phyloP scores from a whole-genome alignment of 1,140 invertebrate species.

The Cotesia glomerata region DNA sequence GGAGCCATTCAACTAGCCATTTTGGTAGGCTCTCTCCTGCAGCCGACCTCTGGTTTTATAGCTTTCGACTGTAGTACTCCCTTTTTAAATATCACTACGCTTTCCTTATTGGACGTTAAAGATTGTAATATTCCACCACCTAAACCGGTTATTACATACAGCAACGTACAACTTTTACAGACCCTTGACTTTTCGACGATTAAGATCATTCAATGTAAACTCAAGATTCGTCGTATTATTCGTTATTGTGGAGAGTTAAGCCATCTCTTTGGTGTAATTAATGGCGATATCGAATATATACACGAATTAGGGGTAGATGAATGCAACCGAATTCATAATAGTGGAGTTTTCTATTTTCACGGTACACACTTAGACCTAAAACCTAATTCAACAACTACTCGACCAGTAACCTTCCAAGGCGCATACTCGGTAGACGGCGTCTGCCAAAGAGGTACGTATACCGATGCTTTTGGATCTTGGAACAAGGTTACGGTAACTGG shows the following conservation, averaged over 20 bases:
- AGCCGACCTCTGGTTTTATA: neutral
- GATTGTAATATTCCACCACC: conserved; percentile 15
- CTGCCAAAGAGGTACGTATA: too few species aligned
- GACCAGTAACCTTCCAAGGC: too few species aligned
- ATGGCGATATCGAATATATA: too few species aligned
- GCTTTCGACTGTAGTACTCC: conserved; percentile 17
- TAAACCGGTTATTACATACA: neutral
- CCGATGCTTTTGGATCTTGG: too few species aligned
- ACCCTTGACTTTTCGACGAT: neutral
- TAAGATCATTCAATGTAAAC: conserved; percentile 14
- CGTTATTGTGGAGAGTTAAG: conserved; percentile 20
- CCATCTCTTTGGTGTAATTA: conserved; percentile 12
- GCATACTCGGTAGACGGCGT: too few species aligned
- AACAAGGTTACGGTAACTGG: too few species aligned
- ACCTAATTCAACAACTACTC: too few species aligned
- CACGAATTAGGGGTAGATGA: conserved; percentile 5
- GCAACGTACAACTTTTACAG: conserved; percentile 23
- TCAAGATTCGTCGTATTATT: conserved; percentile 13
- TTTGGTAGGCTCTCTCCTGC: too few species aligned
- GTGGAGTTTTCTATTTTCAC: too few species aligned
- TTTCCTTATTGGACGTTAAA: conserved; percentile 7
- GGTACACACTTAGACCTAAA: too few species aligned
- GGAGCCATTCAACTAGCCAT: too few species aligned
- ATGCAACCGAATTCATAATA: neutral
- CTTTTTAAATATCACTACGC: conserved; percentile 1